Evolutionary conservation across 2,113 vertebrate genomes (phyloP).

Genomic region (Melozone crissalis): DNA sequence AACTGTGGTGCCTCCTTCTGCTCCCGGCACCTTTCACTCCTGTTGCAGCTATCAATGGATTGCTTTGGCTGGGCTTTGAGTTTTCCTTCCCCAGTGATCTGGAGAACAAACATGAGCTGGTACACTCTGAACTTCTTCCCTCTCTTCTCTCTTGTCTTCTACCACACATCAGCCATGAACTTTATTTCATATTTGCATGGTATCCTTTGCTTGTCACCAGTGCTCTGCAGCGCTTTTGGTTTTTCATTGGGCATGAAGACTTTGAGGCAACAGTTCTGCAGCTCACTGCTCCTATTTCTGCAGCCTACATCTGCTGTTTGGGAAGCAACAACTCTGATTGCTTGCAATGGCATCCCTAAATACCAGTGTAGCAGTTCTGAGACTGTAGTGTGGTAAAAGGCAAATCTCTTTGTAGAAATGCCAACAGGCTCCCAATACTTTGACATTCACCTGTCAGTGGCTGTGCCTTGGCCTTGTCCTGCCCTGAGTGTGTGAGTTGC

Average conservation of each 20-base stretch:
- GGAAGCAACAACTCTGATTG: background rate
- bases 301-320: background rate
- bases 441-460: background rate
- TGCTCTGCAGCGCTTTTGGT: background rate
- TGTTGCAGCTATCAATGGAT: background rate
- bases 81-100: background rate
- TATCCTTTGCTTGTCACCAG: background rate
- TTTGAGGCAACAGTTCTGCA: background rate
- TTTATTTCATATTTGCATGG: background rate
- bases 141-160: background rate
- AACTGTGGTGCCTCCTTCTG: fast-evolving
- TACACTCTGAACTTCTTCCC: background rate
- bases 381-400: background rate
- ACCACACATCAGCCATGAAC: background rate
- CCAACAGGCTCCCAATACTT: background rate
- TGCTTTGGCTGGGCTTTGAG: background rate
- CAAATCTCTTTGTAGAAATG: background rate
- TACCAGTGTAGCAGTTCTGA: background rate
- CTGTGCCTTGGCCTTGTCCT: background rate
- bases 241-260: background rate
- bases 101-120: background rate
- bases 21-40: background rate
- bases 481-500: background rate
- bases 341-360: background rate
- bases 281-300: background rate